Conservation (phyloP, 2,797 vertebrate species). For the Mus spretus region DNA sequence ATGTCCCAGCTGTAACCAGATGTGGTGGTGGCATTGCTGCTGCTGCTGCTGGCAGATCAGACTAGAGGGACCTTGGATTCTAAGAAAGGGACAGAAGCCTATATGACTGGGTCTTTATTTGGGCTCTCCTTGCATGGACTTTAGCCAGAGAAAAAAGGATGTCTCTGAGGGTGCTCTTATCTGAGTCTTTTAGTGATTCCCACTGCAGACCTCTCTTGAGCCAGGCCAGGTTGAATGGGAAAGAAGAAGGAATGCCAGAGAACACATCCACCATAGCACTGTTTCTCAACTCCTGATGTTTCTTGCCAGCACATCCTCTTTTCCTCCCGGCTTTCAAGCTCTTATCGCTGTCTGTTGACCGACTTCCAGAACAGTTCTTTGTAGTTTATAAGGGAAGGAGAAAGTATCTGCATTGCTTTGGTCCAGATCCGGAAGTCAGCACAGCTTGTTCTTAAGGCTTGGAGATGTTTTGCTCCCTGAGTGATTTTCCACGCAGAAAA, state of each 20-base stretch:
- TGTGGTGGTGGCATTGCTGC: not conserved
- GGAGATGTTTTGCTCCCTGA: conserved; percentile 45
- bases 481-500: conserved; percentile 67
- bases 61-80: not conserved
- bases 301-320: not conserved
- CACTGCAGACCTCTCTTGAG: not conserved
- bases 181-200: not conserved
- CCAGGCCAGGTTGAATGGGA: not conserved
- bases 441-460: conserved; percentile 27
- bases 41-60: not conserved
- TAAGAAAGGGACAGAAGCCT: not conserved
- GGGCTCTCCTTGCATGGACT: not conserved
- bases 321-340: not conserved
- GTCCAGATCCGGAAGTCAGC: conserved; percentile 37
- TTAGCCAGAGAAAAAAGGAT: not conserved
- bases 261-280: not conserved
- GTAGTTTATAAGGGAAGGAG: not conserved
- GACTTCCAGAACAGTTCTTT: not conserved
- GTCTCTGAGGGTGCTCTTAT: not conserved
- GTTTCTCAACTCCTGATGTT: conserved; percentile 2
- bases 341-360: not conserved
- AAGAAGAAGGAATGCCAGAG: not conserved
- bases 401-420: not conserved
- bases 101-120: not conserved
- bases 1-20: not conserved